Conservation (phyloP, 2,797 vertebrate species). For the Acanthurus tractus region DNA sequence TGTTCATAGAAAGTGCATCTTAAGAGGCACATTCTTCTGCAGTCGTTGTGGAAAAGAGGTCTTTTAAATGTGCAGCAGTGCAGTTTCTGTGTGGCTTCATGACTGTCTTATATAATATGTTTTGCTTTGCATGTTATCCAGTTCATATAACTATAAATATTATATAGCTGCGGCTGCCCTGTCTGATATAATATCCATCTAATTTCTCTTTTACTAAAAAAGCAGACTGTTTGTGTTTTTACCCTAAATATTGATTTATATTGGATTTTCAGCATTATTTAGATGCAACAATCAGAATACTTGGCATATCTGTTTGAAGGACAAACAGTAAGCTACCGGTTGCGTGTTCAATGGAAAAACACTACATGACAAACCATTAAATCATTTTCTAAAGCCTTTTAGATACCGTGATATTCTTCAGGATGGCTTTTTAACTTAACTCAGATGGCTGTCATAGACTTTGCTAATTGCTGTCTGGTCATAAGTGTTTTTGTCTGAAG, state of each 20-base stretch:
- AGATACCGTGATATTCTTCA: background rate
- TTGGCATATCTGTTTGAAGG: background rate
- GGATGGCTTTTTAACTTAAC: background rate
- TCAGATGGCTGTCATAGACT: background rate
- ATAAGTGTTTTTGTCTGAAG: background rate
- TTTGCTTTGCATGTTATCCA: background rate
- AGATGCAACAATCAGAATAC: background rate
- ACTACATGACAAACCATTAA: background rate
- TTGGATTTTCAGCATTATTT: background rate
- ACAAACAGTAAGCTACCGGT: background rate
- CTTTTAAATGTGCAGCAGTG: background rate
- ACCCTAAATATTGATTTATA: background rate
- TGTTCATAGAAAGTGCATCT: background rate
- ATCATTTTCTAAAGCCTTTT: background rate
- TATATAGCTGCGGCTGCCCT: background rate
- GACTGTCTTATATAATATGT: background rate
- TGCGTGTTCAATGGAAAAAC: background rate
- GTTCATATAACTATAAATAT: background rate
- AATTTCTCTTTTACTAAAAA: background rate
- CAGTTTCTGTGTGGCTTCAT: background rate
- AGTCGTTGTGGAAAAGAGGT: background rate
- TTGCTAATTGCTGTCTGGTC: background rate
- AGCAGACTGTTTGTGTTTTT: background rate
- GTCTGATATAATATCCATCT: background rate
- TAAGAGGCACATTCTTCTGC: background rate